phyloP scores from a whole-genome alignment of 2,888 invertebrate genomes.

The Cecidostiba fungosa region DNA sequence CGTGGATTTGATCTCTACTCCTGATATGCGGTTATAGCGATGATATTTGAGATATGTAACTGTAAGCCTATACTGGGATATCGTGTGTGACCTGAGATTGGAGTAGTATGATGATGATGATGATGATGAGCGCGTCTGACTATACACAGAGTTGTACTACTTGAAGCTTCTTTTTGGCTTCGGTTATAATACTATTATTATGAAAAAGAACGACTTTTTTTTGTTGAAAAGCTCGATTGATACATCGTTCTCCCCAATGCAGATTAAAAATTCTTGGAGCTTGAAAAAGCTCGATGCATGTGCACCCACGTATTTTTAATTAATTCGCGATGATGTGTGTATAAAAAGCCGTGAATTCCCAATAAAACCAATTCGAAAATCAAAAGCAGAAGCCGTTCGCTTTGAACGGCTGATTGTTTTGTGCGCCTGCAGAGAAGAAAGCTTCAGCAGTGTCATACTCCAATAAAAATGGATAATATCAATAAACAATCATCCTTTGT shows the following conservation, averaged over 20 bases:
- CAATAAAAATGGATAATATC: background rate
- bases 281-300: background rate
- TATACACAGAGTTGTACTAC: background rate
- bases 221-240: no score
- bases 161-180: background rate
- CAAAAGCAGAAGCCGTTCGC: background rate
- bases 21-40: background rate
- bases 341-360: background rate
- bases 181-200: no score
- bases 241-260: no score
- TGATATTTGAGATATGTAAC: slow-evolving; percentile 1
- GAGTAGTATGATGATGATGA: no score
- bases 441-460: background rate
- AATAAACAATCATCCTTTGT: slow-evolving; percentile 7
- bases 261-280: background rate
- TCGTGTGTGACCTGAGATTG: background rate
- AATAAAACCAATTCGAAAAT: background rate
- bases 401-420: background rate
- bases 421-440: no score
- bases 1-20: background rate
- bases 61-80: background rate
- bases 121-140: background rate
- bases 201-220: no score
- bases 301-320: background rate
- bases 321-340: background rate